A percentile compares a stretch with the other conserved stretches of the same genome.
phyloP scores from a whole-genome alignment of 2,113 vertebrate genomes.

The Chaetops frenatus region DNA sequence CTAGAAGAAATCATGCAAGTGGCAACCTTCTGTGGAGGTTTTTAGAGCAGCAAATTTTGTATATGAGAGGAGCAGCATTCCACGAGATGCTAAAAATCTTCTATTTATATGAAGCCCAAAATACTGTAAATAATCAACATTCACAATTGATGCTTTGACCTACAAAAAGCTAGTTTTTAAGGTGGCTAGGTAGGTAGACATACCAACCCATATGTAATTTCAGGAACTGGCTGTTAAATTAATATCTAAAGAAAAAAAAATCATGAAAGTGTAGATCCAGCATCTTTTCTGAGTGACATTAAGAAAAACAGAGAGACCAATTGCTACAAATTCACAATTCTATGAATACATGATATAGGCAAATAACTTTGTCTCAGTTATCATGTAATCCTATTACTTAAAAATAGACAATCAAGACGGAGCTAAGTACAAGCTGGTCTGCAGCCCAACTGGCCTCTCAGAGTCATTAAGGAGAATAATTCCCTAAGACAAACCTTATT shows the following conservation, averaged over 20 bases:
- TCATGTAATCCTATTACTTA: not conserved
- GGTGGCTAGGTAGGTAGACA: rapidly evolving
- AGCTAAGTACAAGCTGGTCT: not conserved
- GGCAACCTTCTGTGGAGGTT: not conserved
- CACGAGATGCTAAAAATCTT: not conserved
- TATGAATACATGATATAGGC: not conserved
- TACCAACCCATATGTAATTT: not conserved
- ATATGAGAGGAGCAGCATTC: rapidly evolving
- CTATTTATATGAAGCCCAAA: not conserved
- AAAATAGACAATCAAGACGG: not conserved
- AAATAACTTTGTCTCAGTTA: not conserved
- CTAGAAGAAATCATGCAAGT: not conserved
- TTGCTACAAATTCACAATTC: not conserved
- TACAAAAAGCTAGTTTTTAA: not conserved
- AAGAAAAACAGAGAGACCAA: not conserved
- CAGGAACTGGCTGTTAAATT: not conserved
- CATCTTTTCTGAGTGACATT: not conserved
- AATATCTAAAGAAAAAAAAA: not conserved
- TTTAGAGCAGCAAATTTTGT: not conserved
- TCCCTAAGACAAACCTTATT: not conserved
- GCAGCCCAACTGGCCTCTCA: not conserved
- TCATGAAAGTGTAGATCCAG: rapidly evolving
- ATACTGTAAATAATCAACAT: not conserved
- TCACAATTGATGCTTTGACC: not conserved
- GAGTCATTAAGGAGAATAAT: not conserved